phyloP scores from a whole-genome alignment of 2,888 invertebrate genomes.

The Julus scanicus region DNA sequence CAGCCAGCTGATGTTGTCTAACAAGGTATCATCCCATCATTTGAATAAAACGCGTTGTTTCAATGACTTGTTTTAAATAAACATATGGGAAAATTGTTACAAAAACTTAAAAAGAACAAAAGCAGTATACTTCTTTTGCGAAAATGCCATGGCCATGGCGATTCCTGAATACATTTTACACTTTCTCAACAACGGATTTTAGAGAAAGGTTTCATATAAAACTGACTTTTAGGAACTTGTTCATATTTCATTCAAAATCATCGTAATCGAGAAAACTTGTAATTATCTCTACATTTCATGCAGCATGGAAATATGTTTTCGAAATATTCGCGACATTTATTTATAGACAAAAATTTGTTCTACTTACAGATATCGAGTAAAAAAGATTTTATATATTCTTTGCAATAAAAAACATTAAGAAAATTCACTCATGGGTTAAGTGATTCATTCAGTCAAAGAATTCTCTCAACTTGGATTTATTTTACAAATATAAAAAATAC shows the following conservation, averaged over 20 bases:
- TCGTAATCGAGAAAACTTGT: neutral
- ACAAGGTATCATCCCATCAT: neutral
- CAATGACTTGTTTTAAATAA: conserved; percentile 2
- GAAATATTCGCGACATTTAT: no score
- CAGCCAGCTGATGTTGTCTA: neutral
- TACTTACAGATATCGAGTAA: no score
- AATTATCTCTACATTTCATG: neutral
- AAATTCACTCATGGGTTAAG: no score
- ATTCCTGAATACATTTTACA: neutral
- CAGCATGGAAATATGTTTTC: no score
- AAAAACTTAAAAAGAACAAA: neutral
- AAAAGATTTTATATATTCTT: no score
- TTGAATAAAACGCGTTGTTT: neutral
- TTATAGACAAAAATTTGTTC: no score
- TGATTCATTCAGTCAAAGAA: no score
- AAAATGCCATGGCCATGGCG: neutral
- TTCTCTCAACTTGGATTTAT: no score
- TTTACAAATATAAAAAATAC: no score
- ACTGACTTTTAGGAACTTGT: no score
- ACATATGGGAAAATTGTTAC: neutral
- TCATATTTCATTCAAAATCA: neutral
- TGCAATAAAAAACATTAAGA: no score
- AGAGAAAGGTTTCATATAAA: neutral
- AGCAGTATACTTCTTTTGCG: neutral
- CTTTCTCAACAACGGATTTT: neutral